Conservation (phyloP, 1,140 invertebrate genomes). For the Cotesia glomerata region DNA sequence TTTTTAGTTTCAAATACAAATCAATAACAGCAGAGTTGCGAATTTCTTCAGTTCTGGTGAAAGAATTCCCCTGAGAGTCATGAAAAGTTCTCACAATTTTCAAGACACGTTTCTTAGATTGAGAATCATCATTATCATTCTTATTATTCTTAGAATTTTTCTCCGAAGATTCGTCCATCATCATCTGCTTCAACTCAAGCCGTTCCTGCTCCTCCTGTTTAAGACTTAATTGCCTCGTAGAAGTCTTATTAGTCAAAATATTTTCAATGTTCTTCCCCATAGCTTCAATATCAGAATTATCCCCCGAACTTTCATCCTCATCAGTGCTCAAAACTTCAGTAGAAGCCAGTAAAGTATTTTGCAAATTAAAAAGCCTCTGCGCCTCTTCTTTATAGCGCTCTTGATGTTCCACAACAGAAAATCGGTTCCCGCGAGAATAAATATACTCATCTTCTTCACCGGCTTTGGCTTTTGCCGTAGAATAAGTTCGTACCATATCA, state of each 20-base stretch:
- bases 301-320: constrained; percentile 88
- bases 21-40: constrained; percentile 94
- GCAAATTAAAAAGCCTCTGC: constrained; percentile 96
- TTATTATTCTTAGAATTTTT: constrained; percentile 73
- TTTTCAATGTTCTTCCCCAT: constrained; percentile 98
- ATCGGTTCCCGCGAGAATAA: constrained; percentile 97
- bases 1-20: constrained; percentile 93
- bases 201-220: constrained; percentile 96
- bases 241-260: constrained; percentile 97
- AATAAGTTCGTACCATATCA: constrained; percentile 96
- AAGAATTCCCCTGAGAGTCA: constrained; percentile 89
- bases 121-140: constrained; percentile 70
- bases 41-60: constrained; percentile 92
- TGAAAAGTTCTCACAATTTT: constrained; percentile 95
- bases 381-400: constrained; percentile 99
- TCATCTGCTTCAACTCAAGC: constrained; percentile 91
- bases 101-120: constrained; percentile 74
- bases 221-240: constrained; percentile 84
- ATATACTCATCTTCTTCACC: constrained; percentile 98
- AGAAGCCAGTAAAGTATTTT: constrained; percentile 93
- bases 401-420: constrained; percentile 98
- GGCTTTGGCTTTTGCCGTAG: constrained; percentile 98
- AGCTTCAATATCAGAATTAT: constrained; percentile 91
- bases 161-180: constrained; percentile 75
- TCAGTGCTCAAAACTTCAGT: constrained; percentile 94